Percentiles rank a stretch among this genome's conserved stretches.
phyloP scores from a whole-genome alignment of 2,888 invertebrate species.

The Biston stratarius region DNA sequence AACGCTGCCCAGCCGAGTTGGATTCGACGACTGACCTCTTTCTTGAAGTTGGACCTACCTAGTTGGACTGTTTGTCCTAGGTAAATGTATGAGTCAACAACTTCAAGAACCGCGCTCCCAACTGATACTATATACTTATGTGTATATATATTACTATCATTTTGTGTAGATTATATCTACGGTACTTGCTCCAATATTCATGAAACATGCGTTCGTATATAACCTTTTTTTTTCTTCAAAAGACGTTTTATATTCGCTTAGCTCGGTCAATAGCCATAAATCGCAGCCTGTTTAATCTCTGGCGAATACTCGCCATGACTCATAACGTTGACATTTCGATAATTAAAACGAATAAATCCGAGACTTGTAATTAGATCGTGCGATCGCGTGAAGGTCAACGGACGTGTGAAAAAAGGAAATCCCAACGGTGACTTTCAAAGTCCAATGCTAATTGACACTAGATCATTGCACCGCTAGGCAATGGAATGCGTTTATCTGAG shows the following conservation, averaged over 20 bases:
- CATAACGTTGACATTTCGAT: slow-evolving; percentile 34
- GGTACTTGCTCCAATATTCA: too few species aligned
- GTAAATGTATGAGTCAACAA: too few species aligned
- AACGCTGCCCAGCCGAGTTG: too few species aligned
- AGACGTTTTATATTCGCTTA: neutral
- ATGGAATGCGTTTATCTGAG: too few species aligned
- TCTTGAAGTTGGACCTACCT: too few species aligned
- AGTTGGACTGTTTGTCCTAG: too few species aligned
- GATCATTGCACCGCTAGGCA: neutral
- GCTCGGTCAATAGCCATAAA: neutral
- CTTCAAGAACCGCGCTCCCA: too few species aligned
- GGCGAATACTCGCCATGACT: slow-evolving; percentile 10
- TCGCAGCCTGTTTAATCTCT: neutral
- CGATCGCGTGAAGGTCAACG: slow-evolving; percentile 36
- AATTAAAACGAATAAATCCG: slow-evolving; percentile 29
- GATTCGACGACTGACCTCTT: too few species aligned
- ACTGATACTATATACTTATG: too few species aligned
- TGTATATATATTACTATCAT: neutral
- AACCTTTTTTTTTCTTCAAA: neutral
- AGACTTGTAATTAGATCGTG: slow-evolving; percentile 32
- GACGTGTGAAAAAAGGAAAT: slow-evolving; percentile 23
- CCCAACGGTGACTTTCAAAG: slow-evolving; percentile 7
- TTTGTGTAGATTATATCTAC: too few species aligned
- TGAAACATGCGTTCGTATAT: too few species aligned
- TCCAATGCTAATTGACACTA: neutral